Evolutionary conservation across 2,888 invertebrate species (phyloP), one percentile per base, ranked within the genome.

Genomic region (Lasioglossum pauxillum): DNA sequence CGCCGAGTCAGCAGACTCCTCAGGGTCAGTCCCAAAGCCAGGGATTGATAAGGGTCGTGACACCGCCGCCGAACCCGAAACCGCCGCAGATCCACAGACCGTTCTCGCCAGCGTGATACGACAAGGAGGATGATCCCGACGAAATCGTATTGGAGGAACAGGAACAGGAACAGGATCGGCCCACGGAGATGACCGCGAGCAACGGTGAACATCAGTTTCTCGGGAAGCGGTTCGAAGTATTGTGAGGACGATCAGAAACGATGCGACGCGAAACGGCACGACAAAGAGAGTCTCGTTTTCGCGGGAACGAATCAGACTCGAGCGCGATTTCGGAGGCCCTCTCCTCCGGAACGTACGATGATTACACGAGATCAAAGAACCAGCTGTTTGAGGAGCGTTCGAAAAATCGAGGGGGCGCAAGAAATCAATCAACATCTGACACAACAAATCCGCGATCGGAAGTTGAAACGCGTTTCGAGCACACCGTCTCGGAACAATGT

Each of bases 81-180:
- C 95, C 95, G 12, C 95, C 94, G 44, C 95, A 95, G 88, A 94
- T 95, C 73, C 95, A 95, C 89, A 93, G 95, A 90, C 95, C 95
- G 0, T 95, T 95, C 82, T 95, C 95, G 93, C 95, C 95, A 80
- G 95, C 95, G 95, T 95, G 95, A 95, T 95, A 94, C 93, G 89
- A 91, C 83, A 90, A 77, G 85, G 78, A 27, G 27, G 78, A 76
- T 60, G 80, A 86, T 27, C 57, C 76, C 74, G 81, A 74, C n/a
- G 71, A 75, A 2, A 74, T 83, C 77, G 41, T 75, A 35, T 57
- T 67, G 53, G 57, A 60, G 16, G 77, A 60, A 44, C 73, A 67
- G 38, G 78, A 46, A 57, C 60, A 60, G 60, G 27, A 60, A 31
- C 35, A 38, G 31, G 72, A 88, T 46, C 85, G 74, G 35, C 12